A percentile compares a stretch with the other conserved stretches of the same genome.
These are phyloP conservation scores for Anguilla anguilla DNA, from an alignment of 2,797 vertebrate species.

Conservation along the genomic window DNA sequence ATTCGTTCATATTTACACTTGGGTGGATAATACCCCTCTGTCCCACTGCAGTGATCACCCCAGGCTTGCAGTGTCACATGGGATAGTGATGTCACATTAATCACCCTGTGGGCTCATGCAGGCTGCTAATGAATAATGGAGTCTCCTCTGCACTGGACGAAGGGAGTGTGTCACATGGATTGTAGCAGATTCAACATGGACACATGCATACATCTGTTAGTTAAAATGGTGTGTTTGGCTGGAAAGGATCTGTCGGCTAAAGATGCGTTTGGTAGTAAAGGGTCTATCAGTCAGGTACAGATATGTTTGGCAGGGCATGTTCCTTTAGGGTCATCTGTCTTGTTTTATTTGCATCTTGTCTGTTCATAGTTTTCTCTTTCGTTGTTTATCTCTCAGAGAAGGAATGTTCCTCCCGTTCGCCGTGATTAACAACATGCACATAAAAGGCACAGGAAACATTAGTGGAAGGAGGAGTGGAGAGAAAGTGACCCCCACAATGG, in stretches of 20 bases:
- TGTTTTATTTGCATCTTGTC: constrained; percentile 15
- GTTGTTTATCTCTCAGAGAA: constrained; percentile 7
- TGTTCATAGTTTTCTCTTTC: not conserved
- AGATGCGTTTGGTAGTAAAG: not conserved
- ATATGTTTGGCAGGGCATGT: too few species aligned
- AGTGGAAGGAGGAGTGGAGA: not conserved
- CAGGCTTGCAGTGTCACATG: not conserved
- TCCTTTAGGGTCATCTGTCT: not conserved
- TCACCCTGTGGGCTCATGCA: not conserved
- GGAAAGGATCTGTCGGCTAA: not conserved
- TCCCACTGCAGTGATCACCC: not conserved
- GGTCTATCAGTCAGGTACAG: too few species aligned
- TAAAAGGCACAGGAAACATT: not conserved
- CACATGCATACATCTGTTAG: too few species aligned
- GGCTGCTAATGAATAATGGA: not conserved
- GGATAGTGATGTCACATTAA: not conserved
- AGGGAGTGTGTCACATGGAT: too few species aligned
- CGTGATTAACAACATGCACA: not conserved
- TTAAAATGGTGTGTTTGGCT: too few species aligned
- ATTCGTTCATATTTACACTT: not conserved
- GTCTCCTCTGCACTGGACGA: not conserved
- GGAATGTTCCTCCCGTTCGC: not conserved
- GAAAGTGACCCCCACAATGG: not conserved
- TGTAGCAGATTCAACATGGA: too few species aligned
- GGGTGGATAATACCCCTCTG: not conserved